Base-by-base conservation (phyloP, 92 coral and sea anemone genomes). In the Phenganax stokvisi region DNA sequence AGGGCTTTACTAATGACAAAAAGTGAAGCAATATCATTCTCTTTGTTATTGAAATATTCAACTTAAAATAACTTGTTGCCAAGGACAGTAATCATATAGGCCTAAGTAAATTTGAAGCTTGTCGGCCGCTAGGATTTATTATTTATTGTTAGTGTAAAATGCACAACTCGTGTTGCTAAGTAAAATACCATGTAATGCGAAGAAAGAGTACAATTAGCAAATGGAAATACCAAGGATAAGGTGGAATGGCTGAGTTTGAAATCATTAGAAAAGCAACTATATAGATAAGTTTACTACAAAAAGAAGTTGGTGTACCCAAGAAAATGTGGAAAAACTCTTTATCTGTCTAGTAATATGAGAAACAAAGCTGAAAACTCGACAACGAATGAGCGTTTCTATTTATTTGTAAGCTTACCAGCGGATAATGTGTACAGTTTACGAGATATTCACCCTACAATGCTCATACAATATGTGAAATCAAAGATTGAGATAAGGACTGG, bases 401-500 rank as follows among this genome's bases (percentile, higher is more conserved):
- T 93, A 11, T 93, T 93, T 52, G 86, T 91, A 29, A 87, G 97
- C 28, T 77, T 93, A 8, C 98, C 98, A 1, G 83, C 93, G 2
- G 90, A 89, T 54, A 97, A 89, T 69, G 97, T 91, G 12, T 93
- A 91, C 55, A 88, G 97, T 0, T 52, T 93, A 52, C 84, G 87
- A 77, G 88, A 83, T 51, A 57, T 93, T 12, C 79, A 86, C 6
- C 68, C 80, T 2, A 87, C 87, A 13, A 85, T 85, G 81, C 64
- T 83, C 70, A 86, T 96, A 44, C 92, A 87, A 79, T 89, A 96
- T 60, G 91, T 96, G 7, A 96, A 90, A 60, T 92, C 99, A 27
- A 87, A 88, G 55, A 83, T 90, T 16, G 99, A 96, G 71, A 87
- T 96, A 0, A 87, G 91, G 83, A 88, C 93, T 47, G 99, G 99